Evolutionary conservation across 2,797 vertebrate species (phyloP).

Genomic region (Alosa sapidissima): DNA sequence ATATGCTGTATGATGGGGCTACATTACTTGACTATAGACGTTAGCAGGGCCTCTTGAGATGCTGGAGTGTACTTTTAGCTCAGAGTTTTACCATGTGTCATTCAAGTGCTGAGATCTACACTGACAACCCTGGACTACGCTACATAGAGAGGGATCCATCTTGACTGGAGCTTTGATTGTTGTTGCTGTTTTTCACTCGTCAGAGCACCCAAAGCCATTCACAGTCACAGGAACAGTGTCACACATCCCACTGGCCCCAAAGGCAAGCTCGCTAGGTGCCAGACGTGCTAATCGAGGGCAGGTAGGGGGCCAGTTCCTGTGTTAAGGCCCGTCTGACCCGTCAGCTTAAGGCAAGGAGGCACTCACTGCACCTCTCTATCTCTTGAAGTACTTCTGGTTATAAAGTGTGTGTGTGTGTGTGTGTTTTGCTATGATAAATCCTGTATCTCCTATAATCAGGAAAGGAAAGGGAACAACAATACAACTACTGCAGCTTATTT

Average conservation of each 20-base stretch:
- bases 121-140: background rate
- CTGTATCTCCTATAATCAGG: conserved; percentile 44
- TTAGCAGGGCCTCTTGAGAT: background rate
- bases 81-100: background rate
- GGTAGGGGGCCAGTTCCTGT: too few relatives aligned
- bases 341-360: too few relatives aligned
- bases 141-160: background rate
- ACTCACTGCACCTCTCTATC: too few relatives aligned
- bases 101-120: background rate
- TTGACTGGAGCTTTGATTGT: background rate
- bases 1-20: background rate
- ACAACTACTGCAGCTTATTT: background rate
- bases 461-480: background rate
- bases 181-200: too few relatives aligned
- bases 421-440: conserved; percentile 48
- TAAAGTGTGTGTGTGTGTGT: background rate
- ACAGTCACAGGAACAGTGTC: background rate
- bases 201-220: background rate
- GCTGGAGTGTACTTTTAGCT: background rate
- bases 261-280: too few relatives aligned
- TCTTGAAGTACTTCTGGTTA: too few relatives aligned
- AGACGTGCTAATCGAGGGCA: too few relatives aligned
- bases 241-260: background rate
- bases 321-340: too few relatives aligned
- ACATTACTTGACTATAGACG: background rate